These are phyloP conservation scores for Leptinotarsa lineolata DNA, from an alignment of 1,140 invertebrate species.

Conservation along the genomic window DNA sequence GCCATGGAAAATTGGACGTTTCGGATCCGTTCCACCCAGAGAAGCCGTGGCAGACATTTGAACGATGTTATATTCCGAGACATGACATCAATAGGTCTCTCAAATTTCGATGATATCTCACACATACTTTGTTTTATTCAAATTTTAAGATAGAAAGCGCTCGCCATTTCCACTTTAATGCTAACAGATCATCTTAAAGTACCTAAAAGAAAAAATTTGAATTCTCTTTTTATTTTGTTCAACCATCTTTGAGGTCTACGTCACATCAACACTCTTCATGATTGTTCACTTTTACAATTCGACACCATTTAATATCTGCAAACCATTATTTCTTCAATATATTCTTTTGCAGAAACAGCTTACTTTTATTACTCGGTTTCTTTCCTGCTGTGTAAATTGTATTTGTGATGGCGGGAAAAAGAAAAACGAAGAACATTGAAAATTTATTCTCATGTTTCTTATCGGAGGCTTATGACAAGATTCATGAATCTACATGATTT, in stretches of 20 bases:
- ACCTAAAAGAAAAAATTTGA: not conserved
- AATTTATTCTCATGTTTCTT: conserved; percentile 50
- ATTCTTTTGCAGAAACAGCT: not conserved
- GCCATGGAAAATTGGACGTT: too few species aligned
- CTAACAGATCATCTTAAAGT: too few species aligned
- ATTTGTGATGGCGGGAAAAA: not conserved
- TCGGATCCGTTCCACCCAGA: too few species aligned
- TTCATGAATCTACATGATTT: conserved; percentile 44
- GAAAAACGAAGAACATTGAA: conserved; percentile 41
- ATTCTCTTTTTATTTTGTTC: not conserved
- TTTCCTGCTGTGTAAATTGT: not conserved
- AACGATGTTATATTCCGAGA: too few species aligned
- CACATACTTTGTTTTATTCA: too few species aligned
- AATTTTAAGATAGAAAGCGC: too few species aligned
- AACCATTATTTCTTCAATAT: not conserved
- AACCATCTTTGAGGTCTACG: too few species aligned
- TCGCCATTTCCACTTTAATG: too few species aligned
- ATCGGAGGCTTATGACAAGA: conserved; percentile 49
- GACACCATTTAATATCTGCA: not conserved
- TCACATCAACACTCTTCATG: not conserved
- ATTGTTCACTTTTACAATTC: not conserved
- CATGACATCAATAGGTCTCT: too few species aligned
- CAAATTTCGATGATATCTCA: too few species aligned
- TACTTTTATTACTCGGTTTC: too few species aligned
- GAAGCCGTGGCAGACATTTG: too few species aligned